Percentiles rank a stretch among this genome's conserved stretches.
These are phyloP conservation scores for Pristionchus mayeri DNA, from an alignment of 2,888 invertebrate species.

Conservation along the genomic window DNA sequence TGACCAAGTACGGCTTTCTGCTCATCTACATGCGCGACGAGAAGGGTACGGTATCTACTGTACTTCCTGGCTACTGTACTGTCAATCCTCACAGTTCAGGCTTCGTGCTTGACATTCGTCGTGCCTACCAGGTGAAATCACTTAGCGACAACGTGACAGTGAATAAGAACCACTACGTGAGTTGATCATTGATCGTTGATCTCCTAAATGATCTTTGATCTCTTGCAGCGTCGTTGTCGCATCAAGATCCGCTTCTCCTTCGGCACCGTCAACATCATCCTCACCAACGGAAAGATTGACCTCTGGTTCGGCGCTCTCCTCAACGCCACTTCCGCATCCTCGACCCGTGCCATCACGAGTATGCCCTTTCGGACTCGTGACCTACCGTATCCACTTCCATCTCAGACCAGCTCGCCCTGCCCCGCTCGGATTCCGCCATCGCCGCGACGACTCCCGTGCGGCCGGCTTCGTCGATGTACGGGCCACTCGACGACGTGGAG, in stretches of 20 bases:
- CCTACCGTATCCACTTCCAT: background rate
- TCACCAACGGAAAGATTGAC: constrained; percentile 13
- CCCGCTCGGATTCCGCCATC: no score
- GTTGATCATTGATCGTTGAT: background rate
- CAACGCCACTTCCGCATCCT: background rate
- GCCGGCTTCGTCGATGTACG: background rate
- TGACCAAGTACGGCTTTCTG: constrained; percentile 46
- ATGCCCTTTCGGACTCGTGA: no score
- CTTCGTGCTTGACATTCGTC: constrained; percentile 33
- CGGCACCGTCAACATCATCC: constrained; percentile 49
- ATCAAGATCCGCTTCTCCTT: constrained; percentile 41
- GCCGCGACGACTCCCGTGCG: background rate
- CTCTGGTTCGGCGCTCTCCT: constrained; percentile 11
- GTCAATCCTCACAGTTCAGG: no score
- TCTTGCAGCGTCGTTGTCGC: constrained; percentile 49
- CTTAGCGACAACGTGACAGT: constrained; percentile 14
- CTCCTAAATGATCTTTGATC: background rate
- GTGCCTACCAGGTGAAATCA: constrained; percentile 2
- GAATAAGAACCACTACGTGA: background rate
- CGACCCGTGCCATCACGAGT: background rate
- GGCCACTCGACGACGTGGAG: background rate
- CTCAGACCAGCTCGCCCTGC: background rate
- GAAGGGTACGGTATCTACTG: constrained; percentile 42
- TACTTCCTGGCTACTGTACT: no score
- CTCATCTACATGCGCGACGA: constrained; percentile 39